Percentiles rank a stretch among this genome's conserved stretches.
phyloP scores from a whole-genome alignment of 2,797 vertebrate genomes.

The Urocyon cinereoargenteus region DNA sequence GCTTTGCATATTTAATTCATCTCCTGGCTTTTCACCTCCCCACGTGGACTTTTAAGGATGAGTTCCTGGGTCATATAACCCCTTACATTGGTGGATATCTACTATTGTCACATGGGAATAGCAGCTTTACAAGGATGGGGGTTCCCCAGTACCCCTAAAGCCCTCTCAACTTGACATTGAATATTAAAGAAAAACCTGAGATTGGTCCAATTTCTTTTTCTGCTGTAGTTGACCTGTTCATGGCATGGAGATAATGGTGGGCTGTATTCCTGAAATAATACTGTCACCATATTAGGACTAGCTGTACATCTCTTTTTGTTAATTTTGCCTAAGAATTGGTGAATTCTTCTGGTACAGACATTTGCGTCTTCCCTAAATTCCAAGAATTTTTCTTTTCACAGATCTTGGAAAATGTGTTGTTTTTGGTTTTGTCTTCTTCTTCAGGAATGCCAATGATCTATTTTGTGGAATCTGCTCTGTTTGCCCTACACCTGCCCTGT shows the following conservation, averaged over 20 bases:
- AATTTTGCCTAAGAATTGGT: conserved; percentile 27
- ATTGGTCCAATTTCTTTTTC: neutral
- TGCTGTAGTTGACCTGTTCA: neutral
- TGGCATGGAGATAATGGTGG: neutral
- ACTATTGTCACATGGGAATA: neutral
- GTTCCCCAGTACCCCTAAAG: neutral
- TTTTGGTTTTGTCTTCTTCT: neutral
- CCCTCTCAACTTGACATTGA: neutral
- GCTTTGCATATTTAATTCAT: neutral
- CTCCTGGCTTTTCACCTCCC: neutral
- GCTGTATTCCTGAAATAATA: neutral
- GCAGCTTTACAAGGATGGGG: neutral
- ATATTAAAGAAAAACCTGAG: neutral
- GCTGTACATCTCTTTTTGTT: conserved; percentile 32
- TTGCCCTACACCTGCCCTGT: neutral
- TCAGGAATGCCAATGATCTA: neutral
- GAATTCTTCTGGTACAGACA: neutral
- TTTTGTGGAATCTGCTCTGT: neutral
- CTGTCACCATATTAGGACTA: neutral
- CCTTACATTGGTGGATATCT: neutral
- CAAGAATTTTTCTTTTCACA: neutral
- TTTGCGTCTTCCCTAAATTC: neutral
- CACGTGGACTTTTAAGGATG: neutral
- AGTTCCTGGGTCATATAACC: neutral
- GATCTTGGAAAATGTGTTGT: conserved; percentile 1